Base-by-base conservation (phyloP, 2,797 vertebrate species). In the Vireo griseus region DNA sequence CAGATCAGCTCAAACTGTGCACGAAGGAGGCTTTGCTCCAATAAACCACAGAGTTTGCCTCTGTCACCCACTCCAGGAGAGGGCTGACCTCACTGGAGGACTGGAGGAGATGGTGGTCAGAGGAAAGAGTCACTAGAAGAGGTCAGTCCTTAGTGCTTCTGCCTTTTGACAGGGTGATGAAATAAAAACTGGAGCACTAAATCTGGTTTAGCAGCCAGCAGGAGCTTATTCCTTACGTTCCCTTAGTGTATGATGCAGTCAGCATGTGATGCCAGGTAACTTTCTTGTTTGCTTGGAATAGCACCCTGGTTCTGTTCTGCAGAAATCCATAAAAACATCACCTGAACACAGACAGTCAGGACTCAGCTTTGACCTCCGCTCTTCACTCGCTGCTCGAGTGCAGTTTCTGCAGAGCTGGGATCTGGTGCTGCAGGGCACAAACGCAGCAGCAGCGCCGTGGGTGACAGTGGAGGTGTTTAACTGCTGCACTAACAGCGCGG, bases 401-500 rank as follows among this genome's bases (percentile, higher is more conserved):
- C 48, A 29, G 31, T 19, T 76, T 26, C 33, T 61, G 75, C 9
- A 10, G 65, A 25, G 26, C 29, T 3, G 44, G 45, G 29, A 24
- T 40, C 65, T 3, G 79, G 59, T 28, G 66, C 62, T 50, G 54
- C 47, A 31, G 80, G 63, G 29, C 59, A n/a, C 28, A 10, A 47
- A 5, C 0, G 28, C 66, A 62, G 37, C 35, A 6, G 3, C 6
- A 12, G 28, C 24, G 2, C 7, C 45, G 2, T 6, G 44, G 22
- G 0, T 37, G 13, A 15, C 0, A 28, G 54, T 3, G 54, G 17
- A 7, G 28, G 7, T 16, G n/a, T 24, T 61, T 16, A 37, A 47
- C 28, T 29, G 11, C 50, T 11, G 84, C 2, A 0, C 10, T 16
- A 10, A 21, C 4, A 33, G 58, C 2, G 0, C 11, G 71, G 74